Percentiles rank a stretch among this genome's conserved stretches.
Evolutionary conservation across 2,888 invertebrate genomes (phyloP).

Genomic region (Limnephilus lunatus): DNA sequence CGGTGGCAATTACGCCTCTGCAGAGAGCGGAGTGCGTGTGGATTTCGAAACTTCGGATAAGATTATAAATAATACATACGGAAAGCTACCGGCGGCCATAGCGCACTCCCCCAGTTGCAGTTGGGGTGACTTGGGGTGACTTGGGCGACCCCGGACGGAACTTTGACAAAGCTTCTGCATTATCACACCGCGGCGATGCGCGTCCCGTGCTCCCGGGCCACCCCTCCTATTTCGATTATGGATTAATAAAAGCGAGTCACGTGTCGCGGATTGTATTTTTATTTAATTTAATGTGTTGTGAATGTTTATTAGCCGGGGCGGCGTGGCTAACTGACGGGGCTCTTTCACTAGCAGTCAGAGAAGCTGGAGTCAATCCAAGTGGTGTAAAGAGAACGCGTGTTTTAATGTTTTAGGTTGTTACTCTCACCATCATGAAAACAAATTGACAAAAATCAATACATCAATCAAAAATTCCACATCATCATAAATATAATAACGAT

Average conservation of each 20-base stretch:
- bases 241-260: conserved; percentile 66
- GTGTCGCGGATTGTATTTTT: conserved; percentile 66
- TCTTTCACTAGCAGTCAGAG: not conserved
- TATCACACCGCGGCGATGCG: conserved; percentile 50
- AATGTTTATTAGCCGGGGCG: conserved; percentile 63
- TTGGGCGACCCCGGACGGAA: conserved; percentile 20
- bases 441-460: too few relatives aligned
- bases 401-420: not conserved
- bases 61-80: conserved; percentile 39
- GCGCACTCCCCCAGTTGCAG: not conserved
- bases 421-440: not conserved
- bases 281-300: conserved; percentile 66
- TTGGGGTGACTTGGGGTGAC: not conserved
- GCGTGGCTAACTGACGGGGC: conserved; percentile 49
- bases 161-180: conserved; percentile 38
- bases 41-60: conserved; percentile 25
- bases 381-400: not conserved
- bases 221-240: conserved; percentile 64
- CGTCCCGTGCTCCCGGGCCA: conserved; percentile 22
- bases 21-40: not conserved
- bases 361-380: not conserved
- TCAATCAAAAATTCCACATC: too few relatives aligned
- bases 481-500: too few relatives aligned
- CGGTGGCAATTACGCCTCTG: not conserved
- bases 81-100: conserved; percentile 7